These are phyloP conservation scores for Noctua janthina DNA, from an alignment of 2,888 invertebrate genomes.

Conservation along the genomic window DNA sequence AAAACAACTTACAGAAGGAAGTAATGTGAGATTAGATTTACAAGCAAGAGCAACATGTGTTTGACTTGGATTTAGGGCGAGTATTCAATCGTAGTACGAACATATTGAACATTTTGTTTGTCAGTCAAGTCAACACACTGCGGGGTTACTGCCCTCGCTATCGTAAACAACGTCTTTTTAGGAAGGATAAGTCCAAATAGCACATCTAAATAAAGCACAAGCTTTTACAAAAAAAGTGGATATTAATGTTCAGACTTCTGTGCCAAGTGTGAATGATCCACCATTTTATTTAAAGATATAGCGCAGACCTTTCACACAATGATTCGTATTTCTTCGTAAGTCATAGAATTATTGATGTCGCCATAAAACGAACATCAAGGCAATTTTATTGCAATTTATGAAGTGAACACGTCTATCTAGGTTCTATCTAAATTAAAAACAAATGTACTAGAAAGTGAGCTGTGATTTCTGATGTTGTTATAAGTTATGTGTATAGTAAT, in stretches of 20 bases:
- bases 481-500: constrained; percentile 3
- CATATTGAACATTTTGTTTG: constrained; percentile 46
- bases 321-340: constrained; percentile 47
- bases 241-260: constrained; percentile 41
- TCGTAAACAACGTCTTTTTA: constrained; percentile 77
- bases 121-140: constrained; percentile 55
- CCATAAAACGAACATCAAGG: constrained; percentile 66
- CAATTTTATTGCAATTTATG: constrained; percentile 71
- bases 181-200: constrained; percentile 75
- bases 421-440: constrained; percentile 64
- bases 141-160: constrained; percentile 78
- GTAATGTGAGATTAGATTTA: constrained; percentile 14
- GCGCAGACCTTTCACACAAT: constrained; percentile 37
- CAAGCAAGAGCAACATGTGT: constrained; percentile 36
- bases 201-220: constrained; percentile 67
- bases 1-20: constrained; percentile 11
- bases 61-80: constrained; percentile 43
- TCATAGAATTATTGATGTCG: constrained; percentile 60
- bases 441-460: constrained; percentile 63
- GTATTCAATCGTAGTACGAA: constrained; percentile 45
- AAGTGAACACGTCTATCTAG: constrained; percentile 58
- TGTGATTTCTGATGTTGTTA: constrained; percentile 35
- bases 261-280: constrained; percentile 66
- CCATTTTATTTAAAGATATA: constrained; percentile 45
- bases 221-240: constrained; percentile 39